These are phyloP conservation scores for Tholera decimalis DNA, from an alignment of 2,888 invertebrate species.

Conservation along the genomic window DNA sequence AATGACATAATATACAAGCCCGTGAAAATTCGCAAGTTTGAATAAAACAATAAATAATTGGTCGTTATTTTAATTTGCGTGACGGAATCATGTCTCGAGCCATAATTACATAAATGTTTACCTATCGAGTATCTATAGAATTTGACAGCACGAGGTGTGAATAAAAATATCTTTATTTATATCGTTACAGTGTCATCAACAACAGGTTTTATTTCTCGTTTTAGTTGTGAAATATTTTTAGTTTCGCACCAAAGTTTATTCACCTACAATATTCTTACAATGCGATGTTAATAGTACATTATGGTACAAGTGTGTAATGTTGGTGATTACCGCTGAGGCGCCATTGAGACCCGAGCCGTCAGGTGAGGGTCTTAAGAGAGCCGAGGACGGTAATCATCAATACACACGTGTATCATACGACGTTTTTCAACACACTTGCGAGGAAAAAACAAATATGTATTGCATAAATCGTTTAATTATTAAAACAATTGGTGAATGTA, in stretches of 20 bases:
- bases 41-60: slow-evolving; percentile 13
- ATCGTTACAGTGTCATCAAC: slow-evolving; percentile 12
- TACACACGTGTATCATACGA: too few species aligned
- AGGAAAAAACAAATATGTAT: too few species aligned
- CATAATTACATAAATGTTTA: slow-evolving; percentile 32
- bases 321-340: too few species aligned
- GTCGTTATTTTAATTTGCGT: slow-evolving; percentile 44
- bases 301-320: too few species aligned
- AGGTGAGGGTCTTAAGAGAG: too few species aligned
- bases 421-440: too few species aligned
- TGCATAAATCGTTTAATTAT: too few species aligned
- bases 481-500: too few species aligned
- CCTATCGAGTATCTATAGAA: background rate
- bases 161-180: slow-evolving; percentile 16
- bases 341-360: too few species aligned
- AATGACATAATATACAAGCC: background rate
- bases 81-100: slow-evolving; percentile 6
- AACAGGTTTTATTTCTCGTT: slow-evolving; percentile 13
- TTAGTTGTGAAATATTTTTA: slow-evolving; percentile 2
- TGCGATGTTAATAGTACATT: background rate
- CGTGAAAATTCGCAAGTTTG: slow-evolving; percentile 21
- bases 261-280: background rate
- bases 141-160: slow-evolving; percentile 27
- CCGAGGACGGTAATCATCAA: too few species aligned
- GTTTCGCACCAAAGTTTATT: slow-evolving; percentile 25